Evolutionary conservation across 37 sponge, comb jelly and placozoan species (phyloP).

Genomic region (Hormiphora californensis): DNA sequence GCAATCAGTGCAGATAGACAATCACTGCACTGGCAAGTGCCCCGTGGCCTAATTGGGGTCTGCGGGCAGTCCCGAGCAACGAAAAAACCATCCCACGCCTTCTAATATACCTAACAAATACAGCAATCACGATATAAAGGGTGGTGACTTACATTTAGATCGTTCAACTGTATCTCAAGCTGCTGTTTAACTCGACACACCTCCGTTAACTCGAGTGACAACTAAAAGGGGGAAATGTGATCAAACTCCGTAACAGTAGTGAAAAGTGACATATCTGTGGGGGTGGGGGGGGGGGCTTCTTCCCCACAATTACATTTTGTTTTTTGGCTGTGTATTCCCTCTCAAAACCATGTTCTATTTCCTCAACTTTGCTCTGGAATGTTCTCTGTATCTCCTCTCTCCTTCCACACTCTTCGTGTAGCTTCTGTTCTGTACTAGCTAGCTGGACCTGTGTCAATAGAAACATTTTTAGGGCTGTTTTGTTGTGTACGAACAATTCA

Average conservation of each 20-base stretch:
- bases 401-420: neutral
- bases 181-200: slow-evolving; percentile 10
- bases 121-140: too few species aligned
- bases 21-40: too few species aligned
- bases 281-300: too few species aligned
- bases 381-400: slow-evolving; percentile 1
- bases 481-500: too few species aligned
- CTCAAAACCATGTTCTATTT: neutral
- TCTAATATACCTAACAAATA: too few species aligned
- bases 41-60: too few species aligned
- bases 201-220: slow-evolving; percentile 9
- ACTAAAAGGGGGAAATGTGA: neutral
- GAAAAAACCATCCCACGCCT: too few species aligned
- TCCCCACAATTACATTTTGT: too few species aligned
- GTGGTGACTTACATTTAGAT: neutral
- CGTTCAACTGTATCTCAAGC: neutral
- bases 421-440: neutral
- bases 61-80: too few species aligned
- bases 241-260: too few species aligned
- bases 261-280: too few species aligned
- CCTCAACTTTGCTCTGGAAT: slow-evolving; percentile 23
- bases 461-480: neutral
- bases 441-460: neutral
- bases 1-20: too few species aligned
- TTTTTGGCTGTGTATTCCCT: neutral